Conservation (phyloP, 2,888 invertebrate species). For the Spisula subtruncata region DNA sequence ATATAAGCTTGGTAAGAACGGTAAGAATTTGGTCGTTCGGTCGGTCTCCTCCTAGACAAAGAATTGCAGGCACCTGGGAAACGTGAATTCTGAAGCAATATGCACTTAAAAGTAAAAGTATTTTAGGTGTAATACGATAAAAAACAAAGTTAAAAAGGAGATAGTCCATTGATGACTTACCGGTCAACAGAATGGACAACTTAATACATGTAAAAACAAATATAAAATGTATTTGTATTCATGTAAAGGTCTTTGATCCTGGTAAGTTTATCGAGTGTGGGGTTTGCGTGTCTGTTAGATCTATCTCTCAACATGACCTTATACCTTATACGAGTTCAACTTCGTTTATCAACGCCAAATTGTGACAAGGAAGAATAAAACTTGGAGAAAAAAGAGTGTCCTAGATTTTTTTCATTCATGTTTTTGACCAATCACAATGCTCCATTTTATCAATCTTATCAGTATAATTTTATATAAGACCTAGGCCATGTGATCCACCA, state of each 20-base stretch:
- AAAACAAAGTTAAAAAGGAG: too few relatives aligned
- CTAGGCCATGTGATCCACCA: background rate
- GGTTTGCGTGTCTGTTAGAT: background rate
- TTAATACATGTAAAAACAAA: too few relatives aligned
- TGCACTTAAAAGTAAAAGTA: too few relatives aligned
- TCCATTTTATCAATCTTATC: constrained; percentile 26
- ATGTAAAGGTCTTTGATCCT: background rate
- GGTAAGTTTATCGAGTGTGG: background rate
- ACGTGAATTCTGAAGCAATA: too few relatives aligned
- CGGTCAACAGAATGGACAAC: too few relatives aligned
- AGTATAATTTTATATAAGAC: background rate
- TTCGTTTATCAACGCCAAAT: constrained; percentile 9
- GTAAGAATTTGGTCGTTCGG: too few relatives aligned
- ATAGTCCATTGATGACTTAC: too few relatives aligned
- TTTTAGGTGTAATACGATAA: too few relatives aligned
- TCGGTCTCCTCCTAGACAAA: too few relatives aligned
- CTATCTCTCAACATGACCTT: background rate
- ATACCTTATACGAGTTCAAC: constrained; percentile 13
- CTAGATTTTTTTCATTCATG: constrained; percentile 23
- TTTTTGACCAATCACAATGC: constrained; percentile 6
- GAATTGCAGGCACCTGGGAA: too few relatives aligned
- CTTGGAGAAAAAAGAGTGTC: constrained; percentile 12
- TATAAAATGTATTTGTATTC: background rate
- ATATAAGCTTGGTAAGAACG: too few relatives aligned
- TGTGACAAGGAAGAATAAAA: constrained; percentile 25